Evolutionary conservation across 2,888 invertebrate species (phyloP).

Genomic region (Plebejus argus): DNA sequence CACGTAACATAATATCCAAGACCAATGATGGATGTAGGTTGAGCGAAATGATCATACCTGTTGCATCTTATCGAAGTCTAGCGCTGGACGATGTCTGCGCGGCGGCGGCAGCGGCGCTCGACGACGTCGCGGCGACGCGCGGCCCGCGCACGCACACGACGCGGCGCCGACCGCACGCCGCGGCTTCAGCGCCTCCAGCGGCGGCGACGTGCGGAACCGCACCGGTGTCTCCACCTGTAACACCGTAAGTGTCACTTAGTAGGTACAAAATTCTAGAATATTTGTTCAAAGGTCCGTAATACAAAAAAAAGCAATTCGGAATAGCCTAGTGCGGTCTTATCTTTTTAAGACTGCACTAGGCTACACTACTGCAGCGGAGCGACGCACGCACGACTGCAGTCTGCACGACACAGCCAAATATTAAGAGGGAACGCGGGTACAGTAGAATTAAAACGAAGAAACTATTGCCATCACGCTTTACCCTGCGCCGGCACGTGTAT

Average conservation of each 20-base stretch:
- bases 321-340: too few species aligned
- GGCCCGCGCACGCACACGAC: conserved; percentile 68
- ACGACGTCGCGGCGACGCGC: conserved; percentile 71
- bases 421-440: too few species aligned
- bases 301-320: background rate
- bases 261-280: background rate
- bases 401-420: background rate
- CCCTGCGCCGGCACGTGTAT: too few species aligned
- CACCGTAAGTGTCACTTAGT: background rate
- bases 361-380: too few species aligned
- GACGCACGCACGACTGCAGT: background rate
- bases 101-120: conserved; percentile 67
- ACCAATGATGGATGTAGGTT: background rate
- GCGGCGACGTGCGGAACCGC: conserved; percentile 94
- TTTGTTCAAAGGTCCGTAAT: too few species aligned
- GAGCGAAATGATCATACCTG: conserved; percentile 80
- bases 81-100: conserved; percentile 88
- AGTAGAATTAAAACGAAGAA: too few species aligned
- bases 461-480: too few species aligned
- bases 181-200: conserved; percentile 93
- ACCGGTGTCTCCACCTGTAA: conserved; percentile 88
- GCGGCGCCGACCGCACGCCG: conserved; percentile 53
- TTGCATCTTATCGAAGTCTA: conserved; percentile 98
- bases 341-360: too few species aligned
- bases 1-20: too few species aligned